phyloP scores from a whole-genome alignment of 2,113 vertebrate species.

The Callipepla squamata region DNA sequence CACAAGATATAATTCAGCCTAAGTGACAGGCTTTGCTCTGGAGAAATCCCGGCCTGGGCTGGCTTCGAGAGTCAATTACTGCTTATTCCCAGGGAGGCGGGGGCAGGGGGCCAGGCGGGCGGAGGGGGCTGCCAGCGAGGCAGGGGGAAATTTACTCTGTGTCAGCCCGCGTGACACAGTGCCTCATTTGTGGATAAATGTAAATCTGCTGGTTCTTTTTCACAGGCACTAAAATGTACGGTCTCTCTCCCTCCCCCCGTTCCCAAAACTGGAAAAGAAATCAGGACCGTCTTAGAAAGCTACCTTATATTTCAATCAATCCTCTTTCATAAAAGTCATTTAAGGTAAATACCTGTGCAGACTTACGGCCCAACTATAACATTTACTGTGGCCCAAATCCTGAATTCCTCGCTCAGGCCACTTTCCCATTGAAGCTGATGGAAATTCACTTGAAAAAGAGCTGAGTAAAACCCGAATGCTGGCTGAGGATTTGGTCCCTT shows the following conservation, averaged over 20 bases:
- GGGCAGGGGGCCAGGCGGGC: slow-evolving; percentile 35
- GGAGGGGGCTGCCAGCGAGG: slow-evolving; percentile 52
- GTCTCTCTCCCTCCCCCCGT: background rate
- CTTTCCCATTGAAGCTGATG: slow-evolving; percentile 37
- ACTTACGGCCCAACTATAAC: slow-evolving; percentile 31
- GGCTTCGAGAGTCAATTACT: slow-evolving; percentile 69
- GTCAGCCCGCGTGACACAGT: slow-evolving; percentile 62
- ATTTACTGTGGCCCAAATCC: slow-evolving; percentile 28
- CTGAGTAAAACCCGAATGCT: slow-evolving; percentile 42
- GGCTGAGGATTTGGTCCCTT: slow-evolving; percentile 21
- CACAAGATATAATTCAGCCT: slow-evolving; percentile 69
- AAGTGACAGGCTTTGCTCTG: slow-evolving; percentile 71
- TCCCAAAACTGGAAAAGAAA: slow-evolving; percentile 62
- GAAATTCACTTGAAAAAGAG: slow-evolving; percentile 46
- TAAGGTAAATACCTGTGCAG: slow-evolving; percentile 58
- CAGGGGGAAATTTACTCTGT: slow-evolving; percentile 52
- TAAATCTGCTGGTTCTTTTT: slow-evolving; percentile 67
- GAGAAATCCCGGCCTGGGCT: slow-evolving; percentile 70
- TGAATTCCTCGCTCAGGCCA: slow-evolving; percentile 32
- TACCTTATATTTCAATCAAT: slow-evolving; percentile 56
- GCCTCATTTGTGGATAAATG: slow-evolving; percentile 74
- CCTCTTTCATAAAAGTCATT: slow-evolving; percentile 61
- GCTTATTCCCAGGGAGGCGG: slow-evolving; percentile 62
- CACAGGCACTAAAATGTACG: slow-evolving; percentile 69
- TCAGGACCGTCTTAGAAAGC: slow-evolving; percentile 32